Base-by-base conservation (phyloP, 2,888 invertebrate genomes). In the Polydesmus complanatus region DNA sequence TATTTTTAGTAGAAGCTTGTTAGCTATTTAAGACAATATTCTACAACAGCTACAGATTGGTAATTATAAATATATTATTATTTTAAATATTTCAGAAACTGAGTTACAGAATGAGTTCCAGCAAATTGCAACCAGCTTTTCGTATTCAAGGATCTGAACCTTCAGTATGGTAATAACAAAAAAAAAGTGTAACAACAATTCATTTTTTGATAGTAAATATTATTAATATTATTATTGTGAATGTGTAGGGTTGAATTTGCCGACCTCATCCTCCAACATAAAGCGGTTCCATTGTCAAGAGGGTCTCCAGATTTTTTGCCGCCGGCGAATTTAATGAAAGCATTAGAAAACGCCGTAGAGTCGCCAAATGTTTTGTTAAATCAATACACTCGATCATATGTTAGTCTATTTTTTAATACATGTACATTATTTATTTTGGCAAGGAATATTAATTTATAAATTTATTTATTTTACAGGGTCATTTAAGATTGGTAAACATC, bases 361-460 rank as follows among this genome's bases (percentile, higher is more conserved):
- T 81, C 82, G 62, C 79, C 82, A 0, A 86, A 92, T 76, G 82
- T 83, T 22, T 74, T 89, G 8, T 71, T 90, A 47, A 86, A 95
- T 73, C 96, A 97, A 72, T 97, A 97, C 69, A 93, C 95, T 0
- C 79, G 96, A 71, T 90, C 92, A 70, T 93, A 85, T 81, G 94
- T 95, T 80, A 82, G 85, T 81, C 64, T 27, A 14, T 19, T 11
- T 5, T 51, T 22, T 18, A 48, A 48, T 14, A 18, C 11, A 18
- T 48, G 18, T 48, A 14, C 18, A 48, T 11, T 48, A 11, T 48
- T 11, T 14, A 48, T 18, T 48, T 14, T 11, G 48, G 18, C 11
- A 11, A 48, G 52, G 8, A 51, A 51, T 11, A 5, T 22, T 51
- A 21, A 21, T 11, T 51, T 51, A 51, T 51, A n/a, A 51, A n/a